A percentile compares a stretch with the other conserved stretches of the same genome.
Evolutionary conservation across 2,888 invertebrate species (phyloP).

Genomic region (Phrixothrix hirtus): DNA sequence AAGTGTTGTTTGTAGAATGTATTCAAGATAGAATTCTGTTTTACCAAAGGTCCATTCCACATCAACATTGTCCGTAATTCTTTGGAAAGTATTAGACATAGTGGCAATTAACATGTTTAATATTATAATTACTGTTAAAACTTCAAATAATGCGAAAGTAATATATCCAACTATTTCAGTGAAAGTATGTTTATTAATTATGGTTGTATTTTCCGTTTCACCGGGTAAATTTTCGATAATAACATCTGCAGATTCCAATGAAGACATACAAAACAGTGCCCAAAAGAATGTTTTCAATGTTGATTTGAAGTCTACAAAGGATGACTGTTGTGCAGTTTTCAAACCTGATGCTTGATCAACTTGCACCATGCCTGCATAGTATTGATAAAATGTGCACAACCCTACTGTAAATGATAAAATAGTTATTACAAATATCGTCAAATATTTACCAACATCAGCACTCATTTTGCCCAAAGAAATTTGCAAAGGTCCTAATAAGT

Average conservation of each 20-base stretch:
- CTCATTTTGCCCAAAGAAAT: slow-evolving; percentile 71
- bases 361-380: slow-evolving; percentile 67
- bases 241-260: slow-evolving; percentile 67
- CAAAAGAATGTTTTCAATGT: slow-evolving; percentile 70
- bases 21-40: slow-evolving; percentile 73
- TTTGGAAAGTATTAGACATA: slow-evolving; percentile 76
- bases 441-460: slow-evolving; percentile 66
- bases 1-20: slow-evolving; percentile 69
- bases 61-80: slow-evolving; percentile 68
- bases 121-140: slow-evolving; percentile 71
- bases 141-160: slow-evolving; percentile 69
- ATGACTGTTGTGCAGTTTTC: slow-evolving; percentile 60
- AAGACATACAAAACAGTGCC: slow-evolving; percentile 71
- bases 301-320: slow-evolving; percentile 63
- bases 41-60: slow-evolving; percentile 79
- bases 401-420: slow-evolving; percentile 65
- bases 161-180: slow-evolving; percentile 71
- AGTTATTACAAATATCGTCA: slow-evolving; percentile 64
- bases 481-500: slow-evolving; percentile 68
- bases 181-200: slow-evolving; percentile 62
- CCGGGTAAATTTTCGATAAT: slow-evolving; percentile 64
- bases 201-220: slow-evolving; percentile 55
- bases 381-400: slow-evolving; percentile 65
- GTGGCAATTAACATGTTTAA: slow-evolving; percentile 81
- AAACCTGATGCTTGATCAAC: slow-evolving; percentile 62